Base-by-base conservation (phyloP, 2,113 vertebrate genomes). In the Anguilla rostrata region DNA sequence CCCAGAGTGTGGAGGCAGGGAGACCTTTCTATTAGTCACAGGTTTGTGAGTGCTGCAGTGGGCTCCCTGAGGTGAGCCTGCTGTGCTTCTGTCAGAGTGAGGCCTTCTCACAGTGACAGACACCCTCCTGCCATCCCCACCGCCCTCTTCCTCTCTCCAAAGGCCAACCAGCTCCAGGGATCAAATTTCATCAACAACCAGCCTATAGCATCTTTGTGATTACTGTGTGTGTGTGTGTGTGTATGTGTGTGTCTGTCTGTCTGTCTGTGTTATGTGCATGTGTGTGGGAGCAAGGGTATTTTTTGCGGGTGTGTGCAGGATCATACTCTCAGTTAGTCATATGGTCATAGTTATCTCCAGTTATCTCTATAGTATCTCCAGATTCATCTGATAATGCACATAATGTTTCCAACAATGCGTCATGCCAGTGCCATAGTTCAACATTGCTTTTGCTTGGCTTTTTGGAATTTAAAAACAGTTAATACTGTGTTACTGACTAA, bases 11-110 rank as follows among this genome's bases (percentile, higher is more conserved):
- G 26, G 49, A 60, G 82, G 15, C 87, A 40, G 81, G 75, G 85
- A 88, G 71, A 85, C 75, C 88, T 89, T 84, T 82, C 86, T 82
- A 82, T 86, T 86, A 86, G 78, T 86, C 63, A 8, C 29, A 79
- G 84, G 56, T 79, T 80, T 60, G 80, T 49, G 86, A 83, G 26
- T 63, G 79, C 63, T 8, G 41, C 43, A 29, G 39, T 56, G 41
- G 86, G 56, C 84, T 83, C 84, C 87, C 41, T n/a, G 22, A 63
- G 43, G 81, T 82, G 71, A 26, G 60, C 84, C 78, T 79, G 87
- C 87, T 87, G 86, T 78, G 84, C 18, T 39, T 79, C 83, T 87
- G 87, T 60, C 29, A 88, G 81, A 87, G 83, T 56, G 49, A 5
- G 14, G 46, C 84, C 71, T 78, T 49, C 41, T 78, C 41, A 16